These are phyloP conservation scores for Paramuricea clavata DNA, from an alignment of 92 coral and sea anemone genomes.

Conservation along the genomic window DNA sequence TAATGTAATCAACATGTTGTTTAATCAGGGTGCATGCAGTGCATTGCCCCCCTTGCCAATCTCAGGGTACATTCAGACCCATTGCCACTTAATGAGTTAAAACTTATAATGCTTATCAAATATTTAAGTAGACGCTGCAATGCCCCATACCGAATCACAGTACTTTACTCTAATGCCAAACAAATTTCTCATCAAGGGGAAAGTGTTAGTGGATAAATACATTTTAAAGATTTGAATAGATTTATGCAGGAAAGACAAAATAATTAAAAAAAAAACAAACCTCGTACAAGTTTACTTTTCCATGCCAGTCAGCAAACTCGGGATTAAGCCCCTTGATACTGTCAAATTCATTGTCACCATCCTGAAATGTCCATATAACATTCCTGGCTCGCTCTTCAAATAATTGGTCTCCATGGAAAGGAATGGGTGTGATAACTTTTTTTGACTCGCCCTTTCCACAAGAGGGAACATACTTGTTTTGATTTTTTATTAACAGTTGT, in stretches of 20 bases:
- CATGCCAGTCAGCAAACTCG: constrained; percentile 44
- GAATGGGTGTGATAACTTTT: not conserved
- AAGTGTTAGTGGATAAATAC: not conserved
- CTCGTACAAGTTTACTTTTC: constrained; percentile 40
- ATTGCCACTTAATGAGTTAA: too few species aligned
- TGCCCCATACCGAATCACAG: too few species aligned
- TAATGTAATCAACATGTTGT: not conserved
- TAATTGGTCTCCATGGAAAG: constrained; percentile 43
- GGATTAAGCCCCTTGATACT: constrained; percentile 21
- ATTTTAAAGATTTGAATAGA: not conserved
- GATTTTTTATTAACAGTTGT: constrained; percentile 12
- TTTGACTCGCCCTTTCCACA: not conserved
- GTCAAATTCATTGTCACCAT: constrained; percentile 31
- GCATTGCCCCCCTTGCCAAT: not conserved
- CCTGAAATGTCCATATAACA: constrained; percentile 48
- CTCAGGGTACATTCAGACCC: too few species aligned
- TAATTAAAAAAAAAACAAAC: not conserved
- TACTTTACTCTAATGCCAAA: too few species aligned
- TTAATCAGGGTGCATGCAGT: not conserved
- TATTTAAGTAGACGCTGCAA: too few species aligned
- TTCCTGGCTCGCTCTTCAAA: constrained; percentile 41
- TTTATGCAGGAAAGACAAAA: not conserved
- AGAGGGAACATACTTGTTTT: constrained; percentile 25
- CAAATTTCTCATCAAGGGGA: too few species aligned
- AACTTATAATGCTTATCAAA: too few species aligned